Evolutionary conservation across 2,113 vertebrate species (phyloP), one percentile per base, ranked within the genome.

Genomic region (Ammodramus savannarum): DNA sequence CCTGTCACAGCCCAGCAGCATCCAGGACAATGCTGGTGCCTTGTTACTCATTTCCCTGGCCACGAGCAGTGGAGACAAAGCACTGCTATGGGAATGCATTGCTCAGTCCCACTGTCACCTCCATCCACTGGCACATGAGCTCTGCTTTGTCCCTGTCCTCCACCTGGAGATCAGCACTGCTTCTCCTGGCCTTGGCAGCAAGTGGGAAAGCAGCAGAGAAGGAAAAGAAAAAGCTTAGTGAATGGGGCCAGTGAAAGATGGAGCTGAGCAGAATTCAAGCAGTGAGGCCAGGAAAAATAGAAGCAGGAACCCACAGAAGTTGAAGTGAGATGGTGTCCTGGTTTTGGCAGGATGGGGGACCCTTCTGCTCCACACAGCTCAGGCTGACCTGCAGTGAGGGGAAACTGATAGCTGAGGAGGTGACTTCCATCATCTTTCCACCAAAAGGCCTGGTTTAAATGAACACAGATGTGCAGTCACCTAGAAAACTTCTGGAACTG

Each of bases 121-220:
- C 58, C 65, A 43, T 11, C 65, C 21, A 16, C 63, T 29, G 2
- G 43, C 13, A 76, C 34, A 22, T 0, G 1, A 76, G 27, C 21
- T 27, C 16, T 0, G 0, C 1, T 3, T 25, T 48, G 63, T 59
- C 51, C 63, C 52, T 41, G 31, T 48, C 39, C 52, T 38, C 21
- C 0, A 1, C 38, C 34, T 0, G 0, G 22, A 51, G 27, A 71
- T 48, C 21, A 61, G 13, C 55, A 19, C 3, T 2, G 3, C 63
- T 83, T 68, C 54, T 51, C 46, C 67, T 39, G 44, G 41, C 55
- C 48, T 41, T 44, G 61, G 59, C 19, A 52, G 51, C 32, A 65
- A 63, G 39, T 16, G 34, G 23, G 27, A 52, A 77, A 84, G n/a
- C 12, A 52, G 49, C 15, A 41, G 29, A 7, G 38, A 61, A 75